Evolutionary conservation across 2,113 vertebrate genomes (phyloP).

Genomic region (Lasiurus cinereus): DNA sequence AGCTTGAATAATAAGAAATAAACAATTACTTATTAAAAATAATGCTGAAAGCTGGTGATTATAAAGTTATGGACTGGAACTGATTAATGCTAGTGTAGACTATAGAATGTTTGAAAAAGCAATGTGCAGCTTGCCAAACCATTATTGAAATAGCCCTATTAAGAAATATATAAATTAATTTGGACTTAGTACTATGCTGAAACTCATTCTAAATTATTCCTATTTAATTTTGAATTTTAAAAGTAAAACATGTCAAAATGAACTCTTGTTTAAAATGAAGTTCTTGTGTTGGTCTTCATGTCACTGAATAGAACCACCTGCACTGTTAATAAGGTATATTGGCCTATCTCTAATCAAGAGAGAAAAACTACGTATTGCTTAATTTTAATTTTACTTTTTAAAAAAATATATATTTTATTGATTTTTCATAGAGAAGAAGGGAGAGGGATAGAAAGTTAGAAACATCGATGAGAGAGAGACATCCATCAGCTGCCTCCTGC

Average conservation of each 20-base stretch:
- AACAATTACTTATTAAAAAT: slow-evolving; percentile 43
- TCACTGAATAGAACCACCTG: not conserved
- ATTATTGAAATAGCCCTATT: not conserved
- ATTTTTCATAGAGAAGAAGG: no score
- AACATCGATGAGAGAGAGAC: no score
- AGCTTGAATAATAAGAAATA: not conserved
- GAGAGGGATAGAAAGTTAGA: no score
- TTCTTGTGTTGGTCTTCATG: slow-evolving; percentile 33
- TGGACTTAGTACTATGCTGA: not conserved
- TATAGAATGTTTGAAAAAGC: slow-evolving; percentile 15
- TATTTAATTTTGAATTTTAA: slow-evolving; percentile 45
- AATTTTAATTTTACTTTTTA: not conserved
- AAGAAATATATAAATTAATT: not conserved
- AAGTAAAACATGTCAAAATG: slow-evolving; percentile 1
- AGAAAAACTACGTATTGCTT: not conserved
- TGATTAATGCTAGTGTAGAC: slow-evolving; percentile 1
- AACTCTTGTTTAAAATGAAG: slow-evolving; percentile 12
- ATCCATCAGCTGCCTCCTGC: no score
- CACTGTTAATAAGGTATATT: not conserved
- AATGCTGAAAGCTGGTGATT: slow-evolving; percentile 18
- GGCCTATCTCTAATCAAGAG: not conserved
- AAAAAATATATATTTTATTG: no score
- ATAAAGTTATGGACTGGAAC: not conserved
- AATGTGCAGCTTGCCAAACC: not conserved
- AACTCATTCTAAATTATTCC: not conserved